Evolutionary conservation across 1,140 invertebrate species (phyloP), one percentile per base, ranked within the genome.

Genomic region (Anastrepha obliqua): DNA sequence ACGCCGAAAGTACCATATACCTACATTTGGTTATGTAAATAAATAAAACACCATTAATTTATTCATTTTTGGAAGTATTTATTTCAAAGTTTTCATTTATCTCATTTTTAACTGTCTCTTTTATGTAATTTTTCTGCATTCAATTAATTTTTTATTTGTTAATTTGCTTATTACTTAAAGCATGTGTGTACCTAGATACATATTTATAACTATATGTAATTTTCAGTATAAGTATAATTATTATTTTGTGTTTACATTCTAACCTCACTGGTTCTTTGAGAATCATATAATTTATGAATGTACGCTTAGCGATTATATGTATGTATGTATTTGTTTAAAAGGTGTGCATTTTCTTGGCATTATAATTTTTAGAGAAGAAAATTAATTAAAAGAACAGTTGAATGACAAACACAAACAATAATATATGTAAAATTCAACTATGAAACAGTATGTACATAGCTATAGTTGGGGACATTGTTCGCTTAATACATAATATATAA

Each of bases 31-130:
- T 4, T 3, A 5, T 74, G 51, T 47, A 74, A n/a, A 47, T 47
- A 42, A 67, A 42, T 67, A 74, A 74, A 74, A 55, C 51, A 55
- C 6, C 51, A 55, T 55, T 74, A 2, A 29, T 60, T 62, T 60
- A 65, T 62, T 86, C 1, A 86, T 64, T 39, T 58, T 47, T 74
- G 42, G 42, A 74, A 74, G 67, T 74, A 44, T 74, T 44, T 74
- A 47, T 74, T 74, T 67, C 64, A 67, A 67, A 67, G 29, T 67
- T 67, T 42, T 29, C 13, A 67, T 67, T 67, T 39, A 6, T 20
- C 64, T 39, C 64, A 39, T 67, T 67, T 67, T 39, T 67, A 55
- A 8, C 11, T 67, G 20, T 67, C 1, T 9, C 39, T 67, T 3
- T 42, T 67, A 39, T 67, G 7, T 67, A 67, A 67, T 20, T n/a